Percentiles rank a stretch among this genome's conserved stretches.
Conservation (phyloP, 2,888 invertebrate genomes). For the Chaetoderma sp. region DNA sequence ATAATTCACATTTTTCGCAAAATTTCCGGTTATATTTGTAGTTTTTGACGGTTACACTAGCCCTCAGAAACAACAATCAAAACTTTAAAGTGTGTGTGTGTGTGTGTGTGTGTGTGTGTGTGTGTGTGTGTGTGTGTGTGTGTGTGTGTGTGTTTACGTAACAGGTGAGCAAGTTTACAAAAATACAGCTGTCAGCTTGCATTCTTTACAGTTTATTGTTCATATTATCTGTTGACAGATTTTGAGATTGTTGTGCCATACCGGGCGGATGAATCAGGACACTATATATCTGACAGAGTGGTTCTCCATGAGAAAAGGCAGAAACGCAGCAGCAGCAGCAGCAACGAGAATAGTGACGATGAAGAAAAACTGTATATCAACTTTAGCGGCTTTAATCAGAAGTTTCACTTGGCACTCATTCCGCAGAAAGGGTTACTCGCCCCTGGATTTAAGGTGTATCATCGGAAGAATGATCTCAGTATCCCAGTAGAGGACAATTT, state of each 20-base stretch:
- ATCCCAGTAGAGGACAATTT: slow-evolving; percentile 20
- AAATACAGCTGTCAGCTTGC: too few relatives aligned
- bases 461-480: slow-evolving; percentile 34
- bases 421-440: slow-evolving; percentile 48
- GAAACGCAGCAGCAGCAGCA: not conserved
- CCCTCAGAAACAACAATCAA: too few relatives aligned
- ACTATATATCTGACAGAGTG: slow-evolving; percentile 1
- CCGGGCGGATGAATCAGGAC: slow-evolving; percentile 27
- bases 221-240: too few relatives aligned
- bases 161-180: too few relatives aligned
- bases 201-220: too few relatives aligned
- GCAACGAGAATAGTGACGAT: slow-evolving; percentile 27
- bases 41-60: too few relatives aligned
- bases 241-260: slow-evolving; percentile 39
- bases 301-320: not conserved
- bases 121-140: too few relatives aligned
- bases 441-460: slow-evolving; percentile 54
- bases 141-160: too few relatives aligned
- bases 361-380: slow-evolving; percentile 38
- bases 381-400: slow-evolving; percentile 44
- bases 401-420: slow-evolving; percentile 48
- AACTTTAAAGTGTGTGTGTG: too few relatives aligned
- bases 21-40: too few relatives aligned
- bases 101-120: too few relatives aligned
- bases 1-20: too few relatives aligned